Evolutionary conservation across 1,140 invertebrate species (phyloP), one percentile per base, ranked within the genome.

Genomic region (Condylostylus longicornis): DNA sequence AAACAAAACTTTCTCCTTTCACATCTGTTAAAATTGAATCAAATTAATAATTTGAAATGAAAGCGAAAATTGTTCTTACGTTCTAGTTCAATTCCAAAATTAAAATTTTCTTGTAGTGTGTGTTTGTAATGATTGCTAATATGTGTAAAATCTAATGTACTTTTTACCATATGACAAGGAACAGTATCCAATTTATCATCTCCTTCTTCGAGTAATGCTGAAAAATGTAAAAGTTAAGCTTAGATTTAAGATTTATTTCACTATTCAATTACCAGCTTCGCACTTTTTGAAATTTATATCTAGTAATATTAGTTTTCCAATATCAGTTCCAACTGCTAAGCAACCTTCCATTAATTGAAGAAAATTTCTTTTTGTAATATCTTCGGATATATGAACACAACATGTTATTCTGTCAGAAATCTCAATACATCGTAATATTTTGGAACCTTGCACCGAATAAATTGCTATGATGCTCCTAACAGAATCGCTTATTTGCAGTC

Each of bases 281-380:
- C 43, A 41, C 13, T 12, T 19, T 21, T 38, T 8, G 2, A 37
- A 31, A 37, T 51, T 46, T 4, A 58, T 23, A 34, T 60, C 57
- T 10, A 59, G 8, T 10, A 60, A 28, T 5, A 53, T 30, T 7
- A 58, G 25, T 2, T 28, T 15, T 7, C 58, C 58, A 10, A 38
- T 28, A 0, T 35, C 23, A 9, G 51, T 47, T 34, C 46, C 54
- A 13, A 58, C 12, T 1, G 48, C 46, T 9, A 60, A 27, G 18
- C 54, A 58, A 37, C 54, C 53, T 36, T 60, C 47, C n/a, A n/a
- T n/a, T n/a, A n/a, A n/a, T n/a, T n/a, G n/a, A n/a, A n/a, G n/a
- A n/a, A n/a, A n/a, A n/a, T n/a, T n/a, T n/a, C n/a, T n/a, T n/a
- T n/a, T n/a, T n/a, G n/a, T n/a, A n/a, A n/a, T n/a, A n/a, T n/a